Evolutionary conservation across 2,113 vertebrate species (phyloP), one percentile per base, ranked within the genome.

Genomic region (Nicator chloris): DNA sequence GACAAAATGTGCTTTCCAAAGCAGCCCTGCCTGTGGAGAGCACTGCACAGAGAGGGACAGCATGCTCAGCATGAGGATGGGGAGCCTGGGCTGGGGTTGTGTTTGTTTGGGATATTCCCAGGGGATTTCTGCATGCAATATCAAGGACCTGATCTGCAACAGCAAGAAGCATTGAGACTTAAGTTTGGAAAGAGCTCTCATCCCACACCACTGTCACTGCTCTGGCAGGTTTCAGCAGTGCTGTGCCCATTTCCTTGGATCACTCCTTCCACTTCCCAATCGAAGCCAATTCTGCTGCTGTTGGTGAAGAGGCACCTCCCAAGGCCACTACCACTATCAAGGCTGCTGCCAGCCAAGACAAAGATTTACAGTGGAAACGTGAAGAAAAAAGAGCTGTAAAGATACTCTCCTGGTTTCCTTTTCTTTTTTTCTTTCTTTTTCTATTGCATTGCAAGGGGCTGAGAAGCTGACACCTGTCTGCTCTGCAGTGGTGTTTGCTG

Each of bases 181-280:
- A 42, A 65, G 45, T 37, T 42, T 65, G 50, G 37, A 33, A 90
- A 61, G 79, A 42, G 28, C 24, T 40, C 47, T 77, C 63, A 33
- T 4, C 49, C 30, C 4, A 0, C 63, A 31, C 8, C 17, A 20
- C 11, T 3, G 3, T 10, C 1, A 4, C 54, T 53, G 16, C 31
- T 20, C 81, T 3, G 6, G 24, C 2, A 9, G 33, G 64, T 49
- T 57, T n/a, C 23, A 42, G 82, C 47, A 91, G 60, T 11, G 21
- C 64, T 0, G 0, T 56, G 50, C 42, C n/a, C 1, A 0, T 37
- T 40, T 73, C 81, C 70, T 16, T 78, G 26, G 42, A 53, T 37
- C 28, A 20, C 7, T 13, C 47, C 56, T 54, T 59, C 31, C 0
- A 0, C 42, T 71, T 61, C 56, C 69, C 3, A 0, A 3, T 1